A percentile compares a stretch with the other conserved stretches of the same genome.
phyloP scores from a whole-genome alignment of 1,140 invertebrate species.

The Drosophila pseudoobscura region DNA sequence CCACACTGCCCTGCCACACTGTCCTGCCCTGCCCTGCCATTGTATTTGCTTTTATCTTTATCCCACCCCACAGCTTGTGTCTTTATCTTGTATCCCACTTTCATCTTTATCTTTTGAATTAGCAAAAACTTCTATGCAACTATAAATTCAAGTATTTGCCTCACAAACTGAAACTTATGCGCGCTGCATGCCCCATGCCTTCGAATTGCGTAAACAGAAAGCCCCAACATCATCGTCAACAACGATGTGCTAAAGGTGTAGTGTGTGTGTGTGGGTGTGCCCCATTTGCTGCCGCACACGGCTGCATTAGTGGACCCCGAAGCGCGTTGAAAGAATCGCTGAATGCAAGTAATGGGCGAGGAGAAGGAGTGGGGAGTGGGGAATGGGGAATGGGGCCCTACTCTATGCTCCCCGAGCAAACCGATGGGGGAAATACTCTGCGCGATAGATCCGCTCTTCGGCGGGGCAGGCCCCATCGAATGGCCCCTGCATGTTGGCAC shows the following conservation, averaged over 20 bases:
- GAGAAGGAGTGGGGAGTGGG: not conserved
- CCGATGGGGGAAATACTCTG: slow-evolving; percentile 2
- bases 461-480: not conserved
- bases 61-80: not conserved
- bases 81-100: slow-evolving; percentile 19
- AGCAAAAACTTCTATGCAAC: slow-evolving; percentile 26
- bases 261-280: not conserved
- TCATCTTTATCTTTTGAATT: slow-evolving; percentile 34
- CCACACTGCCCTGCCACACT: too few relatives aligned
- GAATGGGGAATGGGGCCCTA: too few relatives aligned
- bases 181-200: not conserved
- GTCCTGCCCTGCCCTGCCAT: too few relatives aligned
- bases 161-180: slow-evolving; percentile 55
- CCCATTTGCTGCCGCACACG: slow-evolving; percentile 25
- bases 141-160: slow-evolving; percentile 65
- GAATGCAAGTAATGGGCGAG: slow-evolving; percentile 2
- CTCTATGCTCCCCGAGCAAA: not conserved
- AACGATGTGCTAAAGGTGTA: slow-evolving; percentile 38
- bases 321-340: slow-evolving; percentile 32
- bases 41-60: too few relatives aligned
- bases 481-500: slow-evolving; percentile 1
- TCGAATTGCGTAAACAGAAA: slow-evolving; percentile 40
- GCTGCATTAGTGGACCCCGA: slow-evolving; percentile 38
- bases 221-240: slow-evolving; percentile 11
- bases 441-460: not conserved